Percentiles rank a stretch among this genome's conserved stretches.
These are phyloP conservation scores for Brachyrhaphis roseni DNA, from an alignment of 2,797 vertebrate species.

Conservation along the genomic window DNA sequence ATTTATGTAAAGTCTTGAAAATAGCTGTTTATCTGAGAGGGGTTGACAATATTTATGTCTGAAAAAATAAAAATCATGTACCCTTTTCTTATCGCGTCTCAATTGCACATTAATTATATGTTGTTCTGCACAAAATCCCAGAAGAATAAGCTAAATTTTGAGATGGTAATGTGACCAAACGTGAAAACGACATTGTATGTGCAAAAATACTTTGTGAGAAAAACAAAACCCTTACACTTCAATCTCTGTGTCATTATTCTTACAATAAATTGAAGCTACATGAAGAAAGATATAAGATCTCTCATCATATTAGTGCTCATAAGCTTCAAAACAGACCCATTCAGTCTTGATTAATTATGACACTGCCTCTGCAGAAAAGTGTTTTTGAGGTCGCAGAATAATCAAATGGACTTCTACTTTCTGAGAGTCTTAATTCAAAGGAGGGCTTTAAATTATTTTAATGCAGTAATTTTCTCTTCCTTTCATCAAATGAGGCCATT, in stretches of 20 bases:
- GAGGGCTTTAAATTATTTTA: constrained; percentile 72
- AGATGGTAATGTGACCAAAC: neutral
- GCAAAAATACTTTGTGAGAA: neutral
- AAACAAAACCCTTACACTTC: neutral
- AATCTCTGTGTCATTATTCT: neutral
- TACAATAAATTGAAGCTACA: constrained; percentile 26
- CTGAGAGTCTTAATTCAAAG: constrained; percentile 55
- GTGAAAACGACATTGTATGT: neutral
- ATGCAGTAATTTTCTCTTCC: constrained; percentile 63
- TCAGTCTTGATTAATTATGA: constrained; percentile 69
- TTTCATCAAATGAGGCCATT: constrained; percentile 58
- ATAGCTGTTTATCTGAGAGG: neutral
- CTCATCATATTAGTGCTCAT: constrained; percentile 40
- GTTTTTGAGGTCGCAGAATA: constrained; percentile 47
- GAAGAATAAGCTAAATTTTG: neutral
- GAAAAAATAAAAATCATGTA: neutral
- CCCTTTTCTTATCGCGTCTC: neutral
- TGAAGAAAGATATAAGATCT: constrained; percentile 42
- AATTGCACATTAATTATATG: neutral
- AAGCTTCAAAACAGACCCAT: constrained; percentile 50
- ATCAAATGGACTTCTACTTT: constrained; percentile 61
- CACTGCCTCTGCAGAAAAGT: constrained; percentile 36
- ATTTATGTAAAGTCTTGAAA: neutral
- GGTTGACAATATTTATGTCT: neutral
- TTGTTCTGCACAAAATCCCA: neutral